A percentile compares a stretch with the other conserved stretches of the same genome.
Conservation (phyloP, 2,113 vertebrate genomes). For the Tupaia chinensis region DNA sequence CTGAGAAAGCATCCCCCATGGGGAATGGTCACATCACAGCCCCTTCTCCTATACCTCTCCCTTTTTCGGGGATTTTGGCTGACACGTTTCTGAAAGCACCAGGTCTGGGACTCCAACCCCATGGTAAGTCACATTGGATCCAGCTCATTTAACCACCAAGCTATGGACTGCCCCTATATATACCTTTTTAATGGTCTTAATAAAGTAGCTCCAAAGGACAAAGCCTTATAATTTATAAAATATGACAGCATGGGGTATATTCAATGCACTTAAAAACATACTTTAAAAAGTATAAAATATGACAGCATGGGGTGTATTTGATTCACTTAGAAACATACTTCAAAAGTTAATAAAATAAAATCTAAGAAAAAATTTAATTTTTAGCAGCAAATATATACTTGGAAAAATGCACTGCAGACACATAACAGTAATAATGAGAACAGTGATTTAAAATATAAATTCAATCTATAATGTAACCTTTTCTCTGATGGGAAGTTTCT, state of each 20-base stretch:
- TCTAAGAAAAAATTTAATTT: not conserved
- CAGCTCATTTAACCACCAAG: no score
- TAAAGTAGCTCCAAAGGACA: not conserved
- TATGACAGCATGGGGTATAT: not conserved
- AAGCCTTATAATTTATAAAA: constrained; percentile 1
- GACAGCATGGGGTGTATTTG: not conserved
- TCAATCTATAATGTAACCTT: not conserved
- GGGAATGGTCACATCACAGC: no score
- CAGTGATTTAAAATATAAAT: not conserved
- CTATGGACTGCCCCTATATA: no score
- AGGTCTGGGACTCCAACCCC: no score
- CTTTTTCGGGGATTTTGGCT: no score
- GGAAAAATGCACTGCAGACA: not conserved
- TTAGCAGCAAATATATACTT: not conserved
- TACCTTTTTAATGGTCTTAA: not conserved
- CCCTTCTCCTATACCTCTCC: no score
- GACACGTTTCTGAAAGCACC: no score
- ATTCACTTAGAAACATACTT: not conserved
- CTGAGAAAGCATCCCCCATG: no score
- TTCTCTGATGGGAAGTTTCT: not conserved
- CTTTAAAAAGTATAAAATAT: not conserved
- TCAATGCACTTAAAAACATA: not conserved
- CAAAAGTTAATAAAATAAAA: not conserved
- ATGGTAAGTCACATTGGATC: no score
- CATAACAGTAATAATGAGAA: not conserved